Base-by-base conservation (phyloP, 2,797 vertebrate genomes). In the Todus mexicanus region DNA sequence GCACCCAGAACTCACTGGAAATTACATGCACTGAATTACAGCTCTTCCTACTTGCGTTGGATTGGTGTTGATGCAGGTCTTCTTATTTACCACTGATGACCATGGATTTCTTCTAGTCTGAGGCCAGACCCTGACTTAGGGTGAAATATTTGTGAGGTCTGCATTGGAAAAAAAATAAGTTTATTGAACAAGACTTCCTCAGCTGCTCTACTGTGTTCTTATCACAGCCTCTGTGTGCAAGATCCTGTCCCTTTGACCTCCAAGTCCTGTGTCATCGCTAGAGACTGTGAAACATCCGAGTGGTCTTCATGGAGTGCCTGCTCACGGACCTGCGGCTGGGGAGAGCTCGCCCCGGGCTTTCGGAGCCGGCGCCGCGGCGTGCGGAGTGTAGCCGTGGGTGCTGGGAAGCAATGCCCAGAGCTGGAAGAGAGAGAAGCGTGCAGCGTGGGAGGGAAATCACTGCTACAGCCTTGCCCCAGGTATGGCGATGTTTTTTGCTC, bases 281-380 rank as follows among this genome's bases (percentile, higher is more conserved):
- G 97, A 96, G 98, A 98, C 97, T 99, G 99, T 8, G 96, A 98
- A 92, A 97, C 95, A 0, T 98, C 98, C 0, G 97, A 98, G 40
- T 99, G 99, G 99, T 98, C 98, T 5, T 81, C 95, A 1, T 99
- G 99, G 99, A 99, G 98, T 60, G 50, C 96, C 26, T 99, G 99
- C 96, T 98, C 98, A 1, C 98, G 97, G 96, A 98, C 98, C 8
- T 99, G 99, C 21, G 97, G 61, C 45, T 98, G 98, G 57, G 96
- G 95, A 17, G 98, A 98, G 84, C 95, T 98, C 29, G 94, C 97
- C 12, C 98, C 98, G 0, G 99, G 98, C 71, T 98, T 98, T 61
- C 98, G 99, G n/a, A 97, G 98, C 74, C 98, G 99, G 89, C 98
- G 79, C 81, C 98, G 98, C 6, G 45, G 91, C 8, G 96, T 99